phyloP scores from a whole-genome alignment of 2,797 vertebrate genomes.

The Nasua narica region DNA sequence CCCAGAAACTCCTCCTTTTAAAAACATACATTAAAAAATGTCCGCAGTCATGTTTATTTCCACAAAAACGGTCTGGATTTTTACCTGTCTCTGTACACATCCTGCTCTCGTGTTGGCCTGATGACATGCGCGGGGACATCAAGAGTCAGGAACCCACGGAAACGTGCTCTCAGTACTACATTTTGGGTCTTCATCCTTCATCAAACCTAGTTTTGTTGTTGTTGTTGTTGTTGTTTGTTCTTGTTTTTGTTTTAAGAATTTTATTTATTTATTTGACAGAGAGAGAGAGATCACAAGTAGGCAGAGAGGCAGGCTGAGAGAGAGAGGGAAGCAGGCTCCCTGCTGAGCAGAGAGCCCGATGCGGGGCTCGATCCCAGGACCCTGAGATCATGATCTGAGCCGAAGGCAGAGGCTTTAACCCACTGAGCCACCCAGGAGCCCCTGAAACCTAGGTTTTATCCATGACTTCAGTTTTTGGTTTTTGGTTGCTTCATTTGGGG shows the following conservation, averaged over 20 bases:
- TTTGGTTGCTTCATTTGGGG: neutral
- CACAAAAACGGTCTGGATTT: neutral
- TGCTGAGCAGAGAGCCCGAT: too few relatives aligned
- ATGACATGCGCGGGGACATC: neutral
- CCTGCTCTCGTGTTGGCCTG: constrained; percentile 18
- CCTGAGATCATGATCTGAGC: too few relatives aligned
- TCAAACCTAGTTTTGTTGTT: neutral
- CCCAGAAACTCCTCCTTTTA: neutral
- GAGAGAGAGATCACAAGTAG: too few relatives aligned
- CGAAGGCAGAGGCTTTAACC: too few relatives aligned
- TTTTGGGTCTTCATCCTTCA: neutral
- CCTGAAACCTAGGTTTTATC: neutral
- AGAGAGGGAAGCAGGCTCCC: too few relatives aligned
- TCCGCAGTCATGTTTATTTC: neutral
- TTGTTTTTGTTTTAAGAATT: too few relatives aligned
- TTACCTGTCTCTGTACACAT: neutral
- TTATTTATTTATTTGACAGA: too few relatives aligned
- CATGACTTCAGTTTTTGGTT: neutral
- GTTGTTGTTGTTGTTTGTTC: too few relatives aligned
- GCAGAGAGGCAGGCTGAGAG: too few relatives aligned
- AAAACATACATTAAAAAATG: neutral
- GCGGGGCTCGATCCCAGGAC: too few relatives aligned
- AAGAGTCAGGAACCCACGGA: neutral
- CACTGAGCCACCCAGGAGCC: too few relatives aligned
- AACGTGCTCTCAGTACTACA: neutral